These are phyloP conservation scores for Lates calcarifer DNA, from an alignment of 2,113 vertebrate species.

Conservation along the genomic window DNA sequence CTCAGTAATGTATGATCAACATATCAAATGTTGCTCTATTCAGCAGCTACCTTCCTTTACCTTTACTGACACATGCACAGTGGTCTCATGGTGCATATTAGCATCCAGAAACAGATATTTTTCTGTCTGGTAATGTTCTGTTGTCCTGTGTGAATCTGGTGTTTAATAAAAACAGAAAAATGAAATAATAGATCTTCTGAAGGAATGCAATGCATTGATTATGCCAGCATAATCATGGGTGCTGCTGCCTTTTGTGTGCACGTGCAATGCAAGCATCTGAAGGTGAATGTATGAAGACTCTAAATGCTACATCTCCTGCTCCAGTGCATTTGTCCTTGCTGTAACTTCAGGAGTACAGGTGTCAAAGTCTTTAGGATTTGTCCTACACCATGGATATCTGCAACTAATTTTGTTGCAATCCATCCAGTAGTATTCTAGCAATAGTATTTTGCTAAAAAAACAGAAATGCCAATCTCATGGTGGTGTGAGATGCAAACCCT, in stretches of 20 bases:
- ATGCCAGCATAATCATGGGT: neutral
- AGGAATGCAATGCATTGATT: neutral
- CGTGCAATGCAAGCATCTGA: neutral
- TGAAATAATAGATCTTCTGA: neutral
- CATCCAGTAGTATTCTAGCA: too few relatives aligned
- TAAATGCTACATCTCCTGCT: neutral
- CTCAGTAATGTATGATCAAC: neutral
- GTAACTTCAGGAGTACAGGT: neutral
- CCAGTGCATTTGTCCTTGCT: slow-evolving; percentile 16
- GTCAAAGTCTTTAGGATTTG: too few relatives aligned
- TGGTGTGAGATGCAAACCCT: too few relatives aligned
- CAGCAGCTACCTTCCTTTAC: neutral
- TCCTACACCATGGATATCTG: too few relatives aligned
- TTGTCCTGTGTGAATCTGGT: neutral
- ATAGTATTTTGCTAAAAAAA: too few relatives aligned
- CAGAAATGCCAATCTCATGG: too few relatives aligned
- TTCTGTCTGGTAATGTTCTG: neutral
- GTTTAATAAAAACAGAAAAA: neutral
- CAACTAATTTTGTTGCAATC: too few relatives aligned
- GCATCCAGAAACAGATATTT: neutral
- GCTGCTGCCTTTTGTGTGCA: neutral
- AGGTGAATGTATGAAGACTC: neutral
- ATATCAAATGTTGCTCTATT: neutral
- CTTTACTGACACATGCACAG: neutral
- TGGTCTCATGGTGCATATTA: neutral